phyloP scores from a whole-genome alignment of 92 coral and sea anemone genomes.

The Porites evermanni region DNA sequence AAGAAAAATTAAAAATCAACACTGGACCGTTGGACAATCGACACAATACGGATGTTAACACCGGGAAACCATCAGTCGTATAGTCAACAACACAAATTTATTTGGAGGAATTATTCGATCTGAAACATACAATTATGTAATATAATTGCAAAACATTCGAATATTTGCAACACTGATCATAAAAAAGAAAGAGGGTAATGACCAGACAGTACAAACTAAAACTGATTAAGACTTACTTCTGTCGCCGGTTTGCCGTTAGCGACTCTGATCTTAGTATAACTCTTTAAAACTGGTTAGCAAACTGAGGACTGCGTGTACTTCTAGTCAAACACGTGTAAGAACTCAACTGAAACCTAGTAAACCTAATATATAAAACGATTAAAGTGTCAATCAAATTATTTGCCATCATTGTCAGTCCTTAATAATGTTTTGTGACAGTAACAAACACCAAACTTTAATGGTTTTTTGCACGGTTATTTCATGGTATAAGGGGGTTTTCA shows the following conservation, averaged over 20 bases:
- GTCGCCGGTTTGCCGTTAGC: neutral
- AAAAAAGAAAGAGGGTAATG: neutral
- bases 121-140: neutral
- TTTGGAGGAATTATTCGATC: neutral
- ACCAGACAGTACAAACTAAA: too few species aligned
- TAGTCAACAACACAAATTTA: neutral
- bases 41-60: neutral
- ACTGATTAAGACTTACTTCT: neutral
- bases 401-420: neutral
- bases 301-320: too few species aligned
- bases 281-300: constrained; percentile 7
- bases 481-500: too few species aligned
- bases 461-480: too few species aligned
- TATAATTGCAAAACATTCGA: neutral
- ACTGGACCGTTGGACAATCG: neutral
- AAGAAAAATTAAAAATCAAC: too few species aligned
- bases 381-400: neutral
- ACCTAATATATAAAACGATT: neutral
- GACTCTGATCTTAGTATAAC: neutral
- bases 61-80: neutral
- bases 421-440: neutral
- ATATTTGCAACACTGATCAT: neutral
- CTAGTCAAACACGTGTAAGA: neutral
- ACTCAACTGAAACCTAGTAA: neutral
- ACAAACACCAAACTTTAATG: too few species aligned